phyloP scores from a whole-genome alignment of 2,888 invertebrate genomes.

The Prosopocoilus inquinatus region DNA sequence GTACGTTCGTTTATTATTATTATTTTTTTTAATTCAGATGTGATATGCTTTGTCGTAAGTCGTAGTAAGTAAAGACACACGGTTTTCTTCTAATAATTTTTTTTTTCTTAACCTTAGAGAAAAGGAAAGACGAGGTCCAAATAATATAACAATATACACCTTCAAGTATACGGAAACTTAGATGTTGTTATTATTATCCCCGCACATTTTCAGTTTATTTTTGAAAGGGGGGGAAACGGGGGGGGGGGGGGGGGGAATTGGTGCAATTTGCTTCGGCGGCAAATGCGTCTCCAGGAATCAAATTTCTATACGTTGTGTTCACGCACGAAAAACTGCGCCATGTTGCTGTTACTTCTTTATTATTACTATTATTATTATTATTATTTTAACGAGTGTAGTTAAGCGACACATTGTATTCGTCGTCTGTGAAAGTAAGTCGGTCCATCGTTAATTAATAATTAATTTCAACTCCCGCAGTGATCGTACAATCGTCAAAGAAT shows the following conservation, averaged over 20 bases:
- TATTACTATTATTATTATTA: too few species aligned
- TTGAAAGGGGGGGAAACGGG: too few species aligned
- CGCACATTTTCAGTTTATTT: background rate
- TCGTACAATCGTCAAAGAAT: too few species aligned
- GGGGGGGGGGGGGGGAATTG: background rate
- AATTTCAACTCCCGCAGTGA: too few species aligned
- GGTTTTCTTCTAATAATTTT: slow-evolving; percentile 23
- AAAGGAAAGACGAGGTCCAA: slow-evolving; percentile 40
- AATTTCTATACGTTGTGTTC: too few species aligned
- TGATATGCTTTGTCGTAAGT: slow-evolving; percentile 40
- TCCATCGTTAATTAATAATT: too few species aligned
- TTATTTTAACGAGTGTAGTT: too few species aligned
- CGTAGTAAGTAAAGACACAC: slow-evolving; percentile 36
- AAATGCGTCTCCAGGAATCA: background rate
- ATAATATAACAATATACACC: slow-evolving; percentile 36
- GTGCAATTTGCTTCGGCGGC: slow-evolving; percentile 1
- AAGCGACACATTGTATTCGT: too few species aligned
- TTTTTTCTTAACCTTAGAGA: slow-evolving; percentile 25
- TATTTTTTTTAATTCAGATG: slow-evolving; percentile 31
- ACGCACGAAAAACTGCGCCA: too few species aligned
- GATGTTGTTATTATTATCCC: background rate
- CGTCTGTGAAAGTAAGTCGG: too few species aligned
- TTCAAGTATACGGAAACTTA: slow-evolving; percentile 42
- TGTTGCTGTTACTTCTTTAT: too few species aligned
- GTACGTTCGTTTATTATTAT: slow-evolving; percentile 12